Base-by-base conservation (phyloP, 92 coral and sea anemone genomes). In the Actinernus sp. region DNA sequence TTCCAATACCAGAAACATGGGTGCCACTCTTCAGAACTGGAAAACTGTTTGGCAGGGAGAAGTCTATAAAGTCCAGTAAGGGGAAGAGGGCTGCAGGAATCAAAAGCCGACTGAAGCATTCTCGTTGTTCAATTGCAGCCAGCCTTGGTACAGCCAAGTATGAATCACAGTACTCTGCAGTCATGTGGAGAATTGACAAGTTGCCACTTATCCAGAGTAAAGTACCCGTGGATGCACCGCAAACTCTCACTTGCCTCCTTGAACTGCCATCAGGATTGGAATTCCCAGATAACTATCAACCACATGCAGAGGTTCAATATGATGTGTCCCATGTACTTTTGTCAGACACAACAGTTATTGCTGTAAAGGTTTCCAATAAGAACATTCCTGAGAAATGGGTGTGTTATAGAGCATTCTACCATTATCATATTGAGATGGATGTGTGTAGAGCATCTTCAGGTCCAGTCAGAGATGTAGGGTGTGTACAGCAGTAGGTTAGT, bases 1-100 rank as follows among this genome's bases (percentile, higher is more conserved):
- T 93, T 56, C 93, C 98, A 3, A 90, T 93, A 44, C 98, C 98
- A 19, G 98, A 90, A 43, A 58, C 98, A 19, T 93, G 98, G 98
- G 94, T 87, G n/a, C 89, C 93, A 2, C 88, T 93, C 4, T 87
- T 93, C 72, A 90, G 96, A 55, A 93, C 88, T 31, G 78, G 88
- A 17, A 92, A 82, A 30, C 38, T 74, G 20, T 87, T 93, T 30
- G 85, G 94, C 14, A 89, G 98, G 19, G 98, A 93, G 78, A 93
- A 83, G 55, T 90, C 97, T 1, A 93, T 93, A 52, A 91, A 79
- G 71, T 93, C 98, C 14, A 93, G 91, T n/a, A 93, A 68, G 62
- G 88, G 97, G 20, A 73, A 63, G 63, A 84, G 78, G 39, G 92
- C 98, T 19, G 78, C 90, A 27, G 96, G 90, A 27, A 90, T 93